Conservation (phyloP, 23 tunicate genomes). For the Ascidia mentula region DNA sequence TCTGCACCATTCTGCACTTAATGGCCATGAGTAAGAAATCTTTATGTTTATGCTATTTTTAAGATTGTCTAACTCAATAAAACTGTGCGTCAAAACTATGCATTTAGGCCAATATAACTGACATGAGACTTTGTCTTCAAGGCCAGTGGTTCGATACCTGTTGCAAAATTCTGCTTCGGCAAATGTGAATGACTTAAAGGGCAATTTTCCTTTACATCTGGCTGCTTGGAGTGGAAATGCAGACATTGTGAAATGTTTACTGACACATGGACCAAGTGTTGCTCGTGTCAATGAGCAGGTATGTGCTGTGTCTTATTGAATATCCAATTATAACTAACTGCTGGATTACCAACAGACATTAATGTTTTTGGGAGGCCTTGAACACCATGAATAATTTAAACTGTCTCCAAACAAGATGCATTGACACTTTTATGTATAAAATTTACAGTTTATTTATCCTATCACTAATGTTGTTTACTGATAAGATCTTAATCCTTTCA, state of each 20-base stretch:
- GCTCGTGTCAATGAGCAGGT: constrained; percentile 84
- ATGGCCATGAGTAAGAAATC: constrained; percentile 71
- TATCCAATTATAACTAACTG: too few relatives aligned
- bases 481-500: too few relatives aligned
- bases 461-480: too few relatives aligned
- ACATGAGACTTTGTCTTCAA: constrained; percentile 1
- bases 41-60: neutral
- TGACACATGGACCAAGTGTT: constrained; percentile 75
- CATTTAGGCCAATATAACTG: too few relatives aligned
- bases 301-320: neutral
- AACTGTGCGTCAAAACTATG: too few relatives aligned
- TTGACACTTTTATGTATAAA: too few relatives aligned
- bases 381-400: too few relatives aligned
- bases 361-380: too few relatives aligned
- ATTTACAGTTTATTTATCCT: too few relatives aligned
- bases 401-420: too few relatives aligned
- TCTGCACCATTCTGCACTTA: constrained; percentile 81
- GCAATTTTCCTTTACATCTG: constrained; percentile 67
- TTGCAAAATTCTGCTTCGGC: constrained; percentile 57
- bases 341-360: too few relatives aligned
- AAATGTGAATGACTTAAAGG: constrained; percentile 45
- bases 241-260: constrained; percentile 43
- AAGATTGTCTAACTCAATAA: neutral
- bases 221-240: constrained; percentile 82
- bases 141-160: constrained; percentile 44